Conservation (phyloP, 2,888 invertebrate species). For the Caenorhabditis sinica region DNA sequence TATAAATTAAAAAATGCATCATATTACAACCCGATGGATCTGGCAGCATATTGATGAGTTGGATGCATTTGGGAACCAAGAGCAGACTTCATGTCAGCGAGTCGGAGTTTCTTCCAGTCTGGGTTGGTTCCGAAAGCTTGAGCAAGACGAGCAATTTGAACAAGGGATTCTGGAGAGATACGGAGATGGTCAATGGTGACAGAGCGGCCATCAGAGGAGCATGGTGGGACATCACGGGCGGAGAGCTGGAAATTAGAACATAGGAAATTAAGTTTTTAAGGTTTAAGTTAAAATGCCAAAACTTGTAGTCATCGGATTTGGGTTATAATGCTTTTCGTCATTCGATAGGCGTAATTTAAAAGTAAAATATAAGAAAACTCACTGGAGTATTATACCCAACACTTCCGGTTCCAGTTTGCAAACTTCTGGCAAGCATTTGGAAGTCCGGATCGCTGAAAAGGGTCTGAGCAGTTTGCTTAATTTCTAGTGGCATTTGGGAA, state of each 20-base stretch:
- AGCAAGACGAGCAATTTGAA: constrained; percentile 65
- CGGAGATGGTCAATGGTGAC: constrained; percentile 67
- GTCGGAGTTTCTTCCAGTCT: constrained; percentile 61
- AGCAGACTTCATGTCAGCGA: constrained; percentile 62
- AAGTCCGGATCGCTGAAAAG: constrained; percentile 61
- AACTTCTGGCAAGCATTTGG: constrained; percentile 65
- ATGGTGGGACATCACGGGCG: constrained; percentile 51
- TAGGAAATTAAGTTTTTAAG: no score
- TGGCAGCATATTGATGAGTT: constrained; percentile 60
- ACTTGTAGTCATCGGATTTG: no score
- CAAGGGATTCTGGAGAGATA: constrained; percentile 64
- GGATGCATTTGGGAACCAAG: constrained; percentile 58
- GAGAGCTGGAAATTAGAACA: constrained; percentile 31
- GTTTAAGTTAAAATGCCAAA: no score
- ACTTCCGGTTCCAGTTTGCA: constrained; percentile 51
- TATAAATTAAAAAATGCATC: constrained; percentile 4
- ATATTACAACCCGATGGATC: constrained; percentile 59
- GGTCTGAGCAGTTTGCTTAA: constrained; percentile 37
- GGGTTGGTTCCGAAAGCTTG: constrained; percentile 66
- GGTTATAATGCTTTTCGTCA: no score
- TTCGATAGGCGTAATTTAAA: no score
- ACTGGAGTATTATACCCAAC: constrained; percentile 44
- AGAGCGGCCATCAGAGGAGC: constrained; percentile 65
- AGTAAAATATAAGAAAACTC: background rate
- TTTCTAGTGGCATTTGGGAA: constrained; percentile 27